phyloP scores from a whole-genome alignment of 2,888 invertebrate species.

The Oscheius sp. region DNA sequence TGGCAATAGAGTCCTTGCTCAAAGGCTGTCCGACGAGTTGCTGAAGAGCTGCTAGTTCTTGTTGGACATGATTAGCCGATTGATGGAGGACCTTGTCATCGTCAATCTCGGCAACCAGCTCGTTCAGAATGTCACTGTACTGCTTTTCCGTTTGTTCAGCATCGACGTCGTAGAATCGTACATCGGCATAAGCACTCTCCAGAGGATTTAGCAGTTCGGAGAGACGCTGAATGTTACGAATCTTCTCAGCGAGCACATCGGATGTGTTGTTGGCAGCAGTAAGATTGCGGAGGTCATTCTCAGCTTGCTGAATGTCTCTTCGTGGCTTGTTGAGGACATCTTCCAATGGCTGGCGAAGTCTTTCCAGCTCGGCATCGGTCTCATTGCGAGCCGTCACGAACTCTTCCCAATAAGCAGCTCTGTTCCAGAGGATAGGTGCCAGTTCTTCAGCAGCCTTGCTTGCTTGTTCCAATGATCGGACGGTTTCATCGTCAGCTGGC shows the following conservation, averaged over 20 bases:
- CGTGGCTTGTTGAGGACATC: constrained; percentile 40
- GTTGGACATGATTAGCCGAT: constrained; percentile 47
- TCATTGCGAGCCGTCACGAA: constrained; percentile 57
- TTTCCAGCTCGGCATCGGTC: constrained; percentile 51
- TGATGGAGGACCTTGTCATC: constrained; percentile 52
- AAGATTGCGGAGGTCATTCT: constrained; percentile 40
- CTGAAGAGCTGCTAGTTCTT: constrained; percentile 44
- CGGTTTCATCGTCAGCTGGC: constrained; percentile 39
- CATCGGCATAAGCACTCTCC: constrained; percentile 63
- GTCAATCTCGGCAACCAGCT: constrained; percentile 44
- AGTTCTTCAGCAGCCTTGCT: constrained; percentile 43
- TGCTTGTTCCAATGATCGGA: constrained; percentile 40
- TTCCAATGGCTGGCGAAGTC: constrained; percentile 45
- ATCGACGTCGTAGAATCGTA: constrained; percentile 64
- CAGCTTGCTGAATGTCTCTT: constrained; percentile 40
- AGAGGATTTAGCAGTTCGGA: constrained; percentile 60
- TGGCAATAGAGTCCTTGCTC: background rate
- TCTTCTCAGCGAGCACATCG: constrained; percentile 43
- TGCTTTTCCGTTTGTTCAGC: constrained; percentile 58
- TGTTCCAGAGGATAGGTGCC: constrained; percentile 49
- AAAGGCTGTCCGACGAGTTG: constrained; percentile 36
- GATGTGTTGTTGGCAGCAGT: constrained; percentile 40
- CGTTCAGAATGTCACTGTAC: constrained; percentile 52
- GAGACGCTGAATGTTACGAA: constrained; percentile 51
- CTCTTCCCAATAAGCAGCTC: constrained; percentile 48